These are phyloP conservation scores for Sphenopsis melanotis DNA, from an alignment of 2,797 vertebrate genomes.

Conservation along the genomic window DNA sequence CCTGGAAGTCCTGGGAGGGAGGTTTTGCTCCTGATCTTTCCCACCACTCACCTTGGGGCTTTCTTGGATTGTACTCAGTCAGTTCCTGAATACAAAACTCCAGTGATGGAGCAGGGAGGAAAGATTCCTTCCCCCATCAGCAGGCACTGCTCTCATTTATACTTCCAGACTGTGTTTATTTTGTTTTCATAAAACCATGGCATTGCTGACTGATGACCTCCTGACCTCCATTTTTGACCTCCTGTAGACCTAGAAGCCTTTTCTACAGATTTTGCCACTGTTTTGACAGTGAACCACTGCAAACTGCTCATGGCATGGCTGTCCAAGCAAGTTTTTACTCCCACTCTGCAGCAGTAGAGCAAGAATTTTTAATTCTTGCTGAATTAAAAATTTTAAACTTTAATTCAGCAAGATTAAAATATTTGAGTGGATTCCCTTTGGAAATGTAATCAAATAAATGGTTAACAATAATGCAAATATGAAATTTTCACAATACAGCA, in stretches of 20 bases:
- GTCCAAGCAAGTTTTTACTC: background rate
- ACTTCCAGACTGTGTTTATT: background rate
- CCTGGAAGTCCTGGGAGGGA: background rate
- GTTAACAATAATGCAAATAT: background rate
- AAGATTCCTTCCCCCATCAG: background rate
- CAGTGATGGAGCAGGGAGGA: background rate
- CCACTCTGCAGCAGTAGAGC: background rate
- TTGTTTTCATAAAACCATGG: background rate
- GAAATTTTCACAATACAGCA: background rate
- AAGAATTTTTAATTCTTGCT: no score
- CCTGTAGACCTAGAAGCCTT: background rate
- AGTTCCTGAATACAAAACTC: background rate
- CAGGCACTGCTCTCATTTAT: background rate
- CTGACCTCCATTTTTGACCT: background rate
- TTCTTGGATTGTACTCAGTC: background rate
- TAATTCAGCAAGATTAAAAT: background rate
- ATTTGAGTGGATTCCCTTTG: background rate
- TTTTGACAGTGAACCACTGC: background rate
- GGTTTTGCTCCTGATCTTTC: background rate
- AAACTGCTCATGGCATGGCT: background rate
- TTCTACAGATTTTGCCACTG: background rate
- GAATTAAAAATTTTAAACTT: no score
- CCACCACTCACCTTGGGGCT: background rate
- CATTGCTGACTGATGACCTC: background rate
- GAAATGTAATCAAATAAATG: background rate